Evolutionary conservation across 2,888 invertebrate species (phyloP).

Genomic region (Plebejus anna): DNA sequence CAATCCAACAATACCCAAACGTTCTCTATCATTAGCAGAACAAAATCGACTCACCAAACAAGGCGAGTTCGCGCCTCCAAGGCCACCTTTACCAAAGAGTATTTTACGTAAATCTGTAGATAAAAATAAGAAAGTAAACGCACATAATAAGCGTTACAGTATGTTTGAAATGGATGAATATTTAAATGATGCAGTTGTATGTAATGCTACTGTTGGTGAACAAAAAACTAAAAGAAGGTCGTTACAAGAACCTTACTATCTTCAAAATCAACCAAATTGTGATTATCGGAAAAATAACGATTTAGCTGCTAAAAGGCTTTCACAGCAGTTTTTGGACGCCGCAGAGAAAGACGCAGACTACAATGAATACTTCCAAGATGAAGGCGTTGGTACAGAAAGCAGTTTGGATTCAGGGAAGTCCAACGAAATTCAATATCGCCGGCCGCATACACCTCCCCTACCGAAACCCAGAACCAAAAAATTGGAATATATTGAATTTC

Average conservation of each 20-base stretch:
- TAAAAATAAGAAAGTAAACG: constrained; percentile 72
- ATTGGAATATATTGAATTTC: constrained; percentile 72
- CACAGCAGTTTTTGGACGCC: constrained; percentile 75
- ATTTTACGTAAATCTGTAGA: constrained; percentile 84
- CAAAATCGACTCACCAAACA: constrained; percentile 67
- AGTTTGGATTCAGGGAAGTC: constrained; percentile 81
- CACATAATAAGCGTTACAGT: constrained; percentile 85
- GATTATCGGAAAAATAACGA: constrained; percentile 76
- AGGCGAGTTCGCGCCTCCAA: constrained; percentile 81
- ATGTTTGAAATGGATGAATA: constrained; percentile 88
- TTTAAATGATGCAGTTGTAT: constrained; percentile 68
- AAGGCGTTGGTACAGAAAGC: constrained; percentile 81
- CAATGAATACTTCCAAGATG: constrained; percentile 79
- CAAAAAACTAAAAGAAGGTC: constrained; percentile 84
- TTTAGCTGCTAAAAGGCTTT: constrained; percentile 72
- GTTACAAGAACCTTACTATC: constrained; percentile 86
- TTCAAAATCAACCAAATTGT: constrained; percentile 70
- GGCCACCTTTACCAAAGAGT: constrained; percentile 86
- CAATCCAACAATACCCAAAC: constrained; percentile 82
- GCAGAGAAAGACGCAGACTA: constrained; percentile 77
- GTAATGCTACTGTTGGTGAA: constrained; percentile 69
- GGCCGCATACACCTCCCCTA: constrained; percentile 75
- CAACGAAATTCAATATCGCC: constrained; percentile 70
- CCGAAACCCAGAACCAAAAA: constrained; percentile 74
- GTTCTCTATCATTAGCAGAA: constrained; percentile 83